These are phyloP conservation scores for Centroberyx gerrardi DNA, from an alignment of 2,797 vertebrate genomes.

Conservation along the genomic window DNA sequence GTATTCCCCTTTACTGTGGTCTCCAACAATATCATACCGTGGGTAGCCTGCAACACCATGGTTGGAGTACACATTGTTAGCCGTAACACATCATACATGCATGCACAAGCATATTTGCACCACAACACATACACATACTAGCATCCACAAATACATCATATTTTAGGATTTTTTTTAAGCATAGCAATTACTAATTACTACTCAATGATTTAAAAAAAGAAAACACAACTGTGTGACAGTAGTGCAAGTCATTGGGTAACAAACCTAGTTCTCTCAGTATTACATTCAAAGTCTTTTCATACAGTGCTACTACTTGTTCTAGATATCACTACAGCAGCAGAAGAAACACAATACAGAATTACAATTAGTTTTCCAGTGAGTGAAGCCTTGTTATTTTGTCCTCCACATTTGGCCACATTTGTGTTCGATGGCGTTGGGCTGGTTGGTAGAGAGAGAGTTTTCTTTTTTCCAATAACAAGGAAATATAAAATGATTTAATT, in stretches of 20 bases:
- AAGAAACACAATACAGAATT: no score
- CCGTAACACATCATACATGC: not conserved
- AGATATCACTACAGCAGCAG: not conserved
- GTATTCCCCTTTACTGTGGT: constrained; percentile 92
- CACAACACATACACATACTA: not conserved
- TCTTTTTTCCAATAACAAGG: no score
- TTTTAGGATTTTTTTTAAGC: no score
- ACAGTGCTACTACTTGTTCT: not conserved
- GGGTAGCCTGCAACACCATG: constrained; percentile 87
- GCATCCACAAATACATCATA: not conserved
- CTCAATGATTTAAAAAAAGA: not conserved
- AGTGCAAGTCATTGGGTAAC: not conserved
- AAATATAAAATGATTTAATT: not conserved
- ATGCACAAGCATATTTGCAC: not conserved
- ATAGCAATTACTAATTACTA: no score
- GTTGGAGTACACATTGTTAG: not conserved
- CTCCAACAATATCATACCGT: constrained; percentile 91
- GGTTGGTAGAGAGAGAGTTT: no score
- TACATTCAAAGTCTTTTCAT: not conserved
- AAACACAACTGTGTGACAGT: not conserved
- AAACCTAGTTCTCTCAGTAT: not conserved
- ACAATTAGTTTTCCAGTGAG: no score
- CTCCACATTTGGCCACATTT: not conserved
- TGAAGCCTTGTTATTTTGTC: not conserved
- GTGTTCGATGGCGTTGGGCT: no score